These are phyloP conservation scores for Callorhinus ursinus DNA, from an alignment of 2,113 vertebrate species.

Conservation along the genomic window DNA sequence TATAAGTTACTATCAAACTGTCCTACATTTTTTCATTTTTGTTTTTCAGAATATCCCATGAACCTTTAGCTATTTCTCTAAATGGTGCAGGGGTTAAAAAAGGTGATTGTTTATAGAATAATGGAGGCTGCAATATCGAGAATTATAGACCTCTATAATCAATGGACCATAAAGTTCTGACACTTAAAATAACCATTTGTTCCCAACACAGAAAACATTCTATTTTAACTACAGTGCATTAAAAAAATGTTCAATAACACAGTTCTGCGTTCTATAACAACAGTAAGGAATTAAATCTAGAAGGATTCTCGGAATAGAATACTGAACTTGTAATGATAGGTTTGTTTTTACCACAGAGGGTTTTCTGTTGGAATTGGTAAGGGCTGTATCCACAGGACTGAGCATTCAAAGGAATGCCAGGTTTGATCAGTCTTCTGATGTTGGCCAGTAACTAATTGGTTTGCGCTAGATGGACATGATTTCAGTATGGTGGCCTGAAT, in stretches of 20 bases:
- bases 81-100: background rate
- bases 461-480: background rate
- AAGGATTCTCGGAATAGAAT: background rate
- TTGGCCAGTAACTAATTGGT: background rate
- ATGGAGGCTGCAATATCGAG: background rate
- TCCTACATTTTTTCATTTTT: background rate
- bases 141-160: background rate
- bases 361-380: background rate
- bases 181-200: constrained; percentile 21
- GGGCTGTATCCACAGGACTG: background rate
- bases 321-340: background rate
- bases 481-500: background rate
- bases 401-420: background rate
- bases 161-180: background rate
- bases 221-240: background rate
- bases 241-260: background rate
- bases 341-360: background rate
- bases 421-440: background rate
- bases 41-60: background rate
- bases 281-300: background rate
- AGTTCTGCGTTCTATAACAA: background rate
- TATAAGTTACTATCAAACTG: background rate
- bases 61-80: background rate
- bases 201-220: background rate
- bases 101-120: background rate